phyloP scores from a whole-genome alignment of 2,888 invertebrate species.

The Lampropteryx suffumata region DNA sequence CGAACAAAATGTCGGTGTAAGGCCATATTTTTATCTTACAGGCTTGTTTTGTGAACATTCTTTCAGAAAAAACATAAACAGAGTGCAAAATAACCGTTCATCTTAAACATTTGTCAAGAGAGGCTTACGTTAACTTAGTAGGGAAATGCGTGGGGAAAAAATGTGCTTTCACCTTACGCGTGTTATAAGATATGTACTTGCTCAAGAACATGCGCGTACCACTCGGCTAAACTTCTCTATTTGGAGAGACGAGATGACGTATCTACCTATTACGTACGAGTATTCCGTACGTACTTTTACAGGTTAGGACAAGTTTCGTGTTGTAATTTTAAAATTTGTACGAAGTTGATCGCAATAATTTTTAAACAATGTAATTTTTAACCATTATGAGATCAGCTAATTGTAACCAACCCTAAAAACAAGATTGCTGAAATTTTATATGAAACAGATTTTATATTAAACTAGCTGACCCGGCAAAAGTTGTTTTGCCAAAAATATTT shows the following conservation, averaged over 20 bases:
- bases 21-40: slow-evolving; percentile 55
- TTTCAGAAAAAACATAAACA: slow-evolving; percentile 68
- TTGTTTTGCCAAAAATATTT: no score
- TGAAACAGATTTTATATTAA: no score
- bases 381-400: no score
- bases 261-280: no score
- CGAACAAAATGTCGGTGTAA: slow-evolving; percentile 43
- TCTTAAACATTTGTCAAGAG: slow-evolving; percentile 80
- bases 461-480: no score
- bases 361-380: no score
- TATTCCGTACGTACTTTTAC: no score
- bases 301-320: no score
- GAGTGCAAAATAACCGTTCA: slow-evolving; percentile 77
- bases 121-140: slow-evolving; percentile 76
- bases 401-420: no score
- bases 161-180: slow-evolving; percentile 54
- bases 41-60: slow-evolving; percentile 52
- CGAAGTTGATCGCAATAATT: no score
- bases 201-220: slow-evolving; percentile 12
- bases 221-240: slow-evolving; percentile 10
- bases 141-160: slow-evolving; percentile 63
- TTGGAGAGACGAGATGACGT: background rate
- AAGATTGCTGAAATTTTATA: no score
- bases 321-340: no score
- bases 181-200: slow-evolving; percentile 20